These are phyloP conservation scores for rat (Rattus norvegicus) DNA, from an alignment of 2,113 vertebrate genomes.

Conservation along the genomic window GRCr8 NC_086028.1:41688501-41689000, in stretches of 20 bases:
- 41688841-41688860: constrained; percentile 68
- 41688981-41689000: constrained; percentile 41
- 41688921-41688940: not conserved
- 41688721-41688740: not conserved
- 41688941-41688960: not conserved
- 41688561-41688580: not conserved
- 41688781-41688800: constrained; percentile 46
- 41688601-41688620: not conserved
- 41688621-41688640: not conserved
- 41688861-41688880: constrained; percentile 15
- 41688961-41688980: not conserved
- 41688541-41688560: not conserved
- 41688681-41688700: not conserved
- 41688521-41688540: not conserved
- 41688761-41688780: constrained; percentile 40
- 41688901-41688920: not conserved
- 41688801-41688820: constrained; percentile 67
- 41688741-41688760: not conserved
- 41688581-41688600: not conserved
- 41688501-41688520: not conserved
- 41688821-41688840: constrained; percentile 71
- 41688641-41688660: not conserved
- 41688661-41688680: not conserved
- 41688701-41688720: constrained; percentile 26
- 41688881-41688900: constrained; percentile 50